Evolutionary conservation across 2,797 vertebrate species (phyloP).

Genomic region (Poeciliopsis turneri): DNA sequence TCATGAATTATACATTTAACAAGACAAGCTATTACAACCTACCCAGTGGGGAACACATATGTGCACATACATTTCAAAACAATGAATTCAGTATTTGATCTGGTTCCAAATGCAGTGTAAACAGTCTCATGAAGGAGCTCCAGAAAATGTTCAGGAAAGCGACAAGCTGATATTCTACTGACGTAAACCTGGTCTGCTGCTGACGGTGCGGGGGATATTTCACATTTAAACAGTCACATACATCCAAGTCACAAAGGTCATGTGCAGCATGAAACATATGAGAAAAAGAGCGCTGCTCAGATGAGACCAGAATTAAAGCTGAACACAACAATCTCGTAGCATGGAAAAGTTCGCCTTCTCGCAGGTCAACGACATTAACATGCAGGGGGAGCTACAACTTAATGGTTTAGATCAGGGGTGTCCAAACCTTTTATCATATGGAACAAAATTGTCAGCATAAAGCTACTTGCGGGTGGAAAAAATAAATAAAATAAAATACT

Average conservation of each 20-base stretch:
- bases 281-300: background rate
- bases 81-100: background rate
- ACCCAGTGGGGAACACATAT: background rate
- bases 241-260: background rate
- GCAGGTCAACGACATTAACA: background rate
- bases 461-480: background rate
- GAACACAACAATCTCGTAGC: background rate
- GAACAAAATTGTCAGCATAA: background rate
- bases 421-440: background rate
- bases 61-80: background rate
- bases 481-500: background rate
- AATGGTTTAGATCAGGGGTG: background rate
- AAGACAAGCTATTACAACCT: background rate
- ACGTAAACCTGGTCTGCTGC: background rate
- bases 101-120: background rate
- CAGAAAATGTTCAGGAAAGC: background rate
- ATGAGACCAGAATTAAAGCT: background rate
- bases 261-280: background rate
- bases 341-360: background rate
- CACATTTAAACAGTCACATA: background rate
- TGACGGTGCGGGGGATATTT: background rate
- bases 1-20: slow-evolving; percentile 9
- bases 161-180: background rate
- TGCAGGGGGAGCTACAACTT: background rate
- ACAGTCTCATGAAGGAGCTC: background rate